Evolutionary conservation across 2,113 vertebrate genomes (phyloP), one percentile per base, ranked within the genome.

Genomic region (Tichodroma muraria): DNA sequence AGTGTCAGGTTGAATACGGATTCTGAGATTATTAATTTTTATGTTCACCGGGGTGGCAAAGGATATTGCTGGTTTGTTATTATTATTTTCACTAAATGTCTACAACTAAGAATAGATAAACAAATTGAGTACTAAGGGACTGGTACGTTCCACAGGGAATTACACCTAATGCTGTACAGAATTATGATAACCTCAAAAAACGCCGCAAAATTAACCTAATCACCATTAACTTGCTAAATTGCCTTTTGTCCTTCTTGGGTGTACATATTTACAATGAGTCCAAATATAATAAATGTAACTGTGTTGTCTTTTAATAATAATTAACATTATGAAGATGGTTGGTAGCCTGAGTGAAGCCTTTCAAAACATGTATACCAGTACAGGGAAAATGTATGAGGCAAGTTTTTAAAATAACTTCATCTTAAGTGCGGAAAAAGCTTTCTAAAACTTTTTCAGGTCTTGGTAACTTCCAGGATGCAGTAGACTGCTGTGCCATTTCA

Each of bases 1-100:
- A 61, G 76, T 59, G 73, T 95, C 92, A 82, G 90, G 77, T 71
- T 95, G 93, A 97, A 95, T 72, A 80, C n/a, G 85, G 82, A 80
- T 78, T 77, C 53, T 28, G 91, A 96, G 85, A 93, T 96, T 96
- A 97, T 97, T 97, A 97, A 97, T 96, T 97, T 95, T 85, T 95
- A 91, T 96, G 91, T 95, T 96, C 96, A 89, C 70, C 37, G 35
- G 69, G 52, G 80, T 94, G 81, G 71, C 64, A 69, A 97, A 94
- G 88, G 79, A 84, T 94, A 91, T 93, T 95, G 70, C 68, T 77
- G 23, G 15, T 47, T 83, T 79, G 66, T 89, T 95, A 80, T 89
- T 87, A 64, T 94, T 96, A 96, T 94, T 97, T 72, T 88, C 68
- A 86, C 68, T 91, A 94, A 97, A 93, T 93, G 27, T 76, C 65